Evolutionary conservation across 2,888 invertebrate genomes (phyloP).

Genomic region (Pelosia muscerda): DNA sequence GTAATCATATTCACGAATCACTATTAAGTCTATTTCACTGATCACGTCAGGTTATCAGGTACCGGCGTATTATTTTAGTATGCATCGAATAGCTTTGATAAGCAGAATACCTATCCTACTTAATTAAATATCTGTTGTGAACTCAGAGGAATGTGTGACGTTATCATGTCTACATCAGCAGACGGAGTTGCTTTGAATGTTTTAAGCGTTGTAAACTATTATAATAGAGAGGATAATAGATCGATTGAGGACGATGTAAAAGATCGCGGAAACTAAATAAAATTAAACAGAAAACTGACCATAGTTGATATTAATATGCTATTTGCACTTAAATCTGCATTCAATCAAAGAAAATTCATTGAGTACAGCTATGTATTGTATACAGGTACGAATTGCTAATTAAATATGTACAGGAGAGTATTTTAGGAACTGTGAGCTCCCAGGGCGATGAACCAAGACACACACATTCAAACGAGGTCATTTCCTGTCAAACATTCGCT

Average conservation of each 20-base stretch:
- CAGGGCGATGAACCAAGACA: constrained; percentile 37
- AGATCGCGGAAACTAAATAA: neutral
- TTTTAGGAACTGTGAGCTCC: constrained; percentile 39
- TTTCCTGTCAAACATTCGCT: constrained; percentile 28
- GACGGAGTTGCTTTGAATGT: neutral
- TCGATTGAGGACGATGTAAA: neutral
- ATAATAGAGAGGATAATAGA: neutral
- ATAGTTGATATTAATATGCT: neutral
- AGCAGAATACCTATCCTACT: neutral
- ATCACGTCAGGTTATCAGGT: constrained; percentile 74
- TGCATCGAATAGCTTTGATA: constrained; percentile 27
- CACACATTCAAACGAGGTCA: constrained; percentile 27
- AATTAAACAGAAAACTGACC: neutral
- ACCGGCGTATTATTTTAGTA: constrained; percentile 64
- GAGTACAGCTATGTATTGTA: neutral
- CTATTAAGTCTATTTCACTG: constrained; percentile 56
- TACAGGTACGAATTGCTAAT: constrained; percentile 16
- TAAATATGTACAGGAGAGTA: constrained; percentile 31
- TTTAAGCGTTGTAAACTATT: neutral
- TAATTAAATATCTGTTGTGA: neutral
- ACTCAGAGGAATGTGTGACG: neutral
- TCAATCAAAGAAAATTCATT: neutral
- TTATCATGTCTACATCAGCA: neutral
- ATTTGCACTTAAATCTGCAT: neutral
- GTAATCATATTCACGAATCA: constrained; percentile 71